These are phyloP conservation scores for Ichneumoninae sp. DNA, from an alignment of 2,888 invertebrate genomes.

Conservation along the genomic window DNA sequence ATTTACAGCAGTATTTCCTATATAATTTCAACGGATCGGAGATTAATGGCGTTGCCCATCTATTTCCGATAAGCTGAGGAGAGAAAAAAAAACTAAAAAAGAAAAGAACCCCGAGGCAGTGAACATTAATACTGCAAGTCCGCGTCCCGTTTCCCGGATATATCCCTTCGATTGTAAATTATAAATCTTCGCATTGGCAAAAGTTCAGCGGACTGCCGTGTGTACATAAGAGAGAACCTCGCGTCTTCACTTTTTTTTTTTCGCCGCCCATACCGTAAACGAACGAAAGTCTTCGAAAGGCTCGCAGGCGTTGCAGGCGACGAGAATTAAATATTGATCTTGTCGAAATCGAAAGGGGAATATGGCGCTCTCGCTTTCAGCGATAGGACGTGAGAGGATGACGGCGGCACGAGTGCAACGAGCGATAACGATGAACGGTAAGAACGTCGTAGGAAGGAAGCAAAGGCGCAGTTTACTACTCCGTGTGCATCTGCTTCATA, in stretches of 20 bases:
- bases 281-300: slow-evolving; percentile 13
- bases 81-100: background rate
- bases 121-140: background rate
- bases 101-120: background rate
- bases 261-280: slow-evolving; percentile 39
- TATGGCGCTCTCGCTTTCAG: slow-evolving; percentile 61
- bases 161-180: slow-evolving; percentile 32
- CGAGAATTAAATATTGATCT: slow-evolving; percentile 70
- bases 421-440: slow-evolving; percentile 58
- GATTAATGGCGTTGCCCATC: slow-evolving; percentile 55
- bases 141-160: slow-evolving; percentile 6
- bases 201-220: slow-evolving; percentile 34
- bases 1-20: slow-evolving; percentile 50
- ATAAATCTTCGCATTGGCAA: slow-evolving; percentile 3
- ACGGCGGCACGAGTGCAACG: slow-evolving; percentile 64
- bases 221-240: slow-evolving; percentile 29
- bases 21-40: slow-evolving; percentile 58
- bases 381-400: slow-evolving; percentile 62
- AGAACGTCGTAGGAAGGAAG: slow-evolving; percentile 28
- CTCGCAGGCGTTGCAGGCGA: slow-evolving; percentile 45
- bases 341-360: slow-evolving; percentile 64
- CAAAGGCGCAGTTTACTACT: slow-evolving; percentile 30
- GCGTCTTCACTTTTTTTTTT: slow-evolving; percentile 7
- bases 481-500: background rate
- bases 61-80: slow-evolving; percentile 54